Conservation (phyloP, 2,888 invertebrate genomes). For the Drosophila hamatofila region DNA sequence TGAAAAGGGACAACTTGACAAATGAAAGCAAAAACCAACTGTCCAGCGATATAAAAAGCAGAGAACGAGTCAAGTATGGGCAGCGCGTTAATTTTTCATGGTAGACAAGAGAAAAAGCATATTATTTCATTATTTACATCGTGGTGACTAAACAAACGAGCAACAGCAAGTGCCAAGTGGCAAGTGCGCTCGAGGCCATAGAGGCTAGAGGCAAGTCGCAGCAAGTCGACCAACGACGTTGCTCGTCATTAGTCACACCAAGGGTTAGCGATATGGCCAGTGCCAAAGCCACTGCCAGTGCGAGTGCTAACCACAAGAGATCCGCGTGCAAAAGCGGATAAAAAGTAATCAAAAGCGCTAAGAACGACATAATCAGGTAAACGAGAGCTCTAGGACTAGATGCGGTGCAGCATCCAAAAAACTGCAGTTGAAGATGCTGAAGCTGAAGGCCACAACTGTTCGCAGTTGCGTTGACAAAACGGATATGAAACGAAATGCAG, state of each 20-base stretch:
- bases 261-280: conserved; percentile 56
- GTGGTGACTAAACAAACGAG: conserved; percentile 64
- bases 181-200: conserved; percentile 4
- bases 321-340: conserved; percentile 74
- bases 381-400: conserved; percentile 53
- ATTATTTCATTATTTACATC: conserved; percentile 81
- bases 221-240: conserved; percentile 2
- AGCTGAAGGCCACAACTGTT: conserved; percentile 1
- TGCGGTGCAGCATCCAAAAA: neutral
- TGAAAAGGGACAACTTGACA: conserved; percentile 56
- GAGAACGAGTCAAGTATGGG: conserved; percentile 51
- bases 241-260: conserved; percentile 75
- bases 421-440: conserved; percentile 21
- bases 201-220: conserved; percentile 27
- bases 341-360: conserved; percentile 80
- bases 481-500: conserved; percentile 75
- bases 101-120: conserved; percentile 73
- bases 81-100: conserved; percentile 78
- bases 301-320: conserved; percentile 46
- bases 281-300: conserved; percentile 7
- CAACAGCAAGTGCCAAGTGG: conserved; percentile 21
- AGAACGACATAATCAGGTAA: conserved; percentile 80
- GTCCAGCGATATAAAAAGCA: conserved; percentile 54
- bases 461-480: conserved; percentile 67
- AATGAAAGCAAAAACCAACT: conserved; percentile 75